Percentiles rank a stretch among this genome's conserved stretches.
These are phyloP conservation scores for Beris chalybata DNA, from an alignment of 2,888 invertebrate species.

Conservation along the genomic window DNA sequence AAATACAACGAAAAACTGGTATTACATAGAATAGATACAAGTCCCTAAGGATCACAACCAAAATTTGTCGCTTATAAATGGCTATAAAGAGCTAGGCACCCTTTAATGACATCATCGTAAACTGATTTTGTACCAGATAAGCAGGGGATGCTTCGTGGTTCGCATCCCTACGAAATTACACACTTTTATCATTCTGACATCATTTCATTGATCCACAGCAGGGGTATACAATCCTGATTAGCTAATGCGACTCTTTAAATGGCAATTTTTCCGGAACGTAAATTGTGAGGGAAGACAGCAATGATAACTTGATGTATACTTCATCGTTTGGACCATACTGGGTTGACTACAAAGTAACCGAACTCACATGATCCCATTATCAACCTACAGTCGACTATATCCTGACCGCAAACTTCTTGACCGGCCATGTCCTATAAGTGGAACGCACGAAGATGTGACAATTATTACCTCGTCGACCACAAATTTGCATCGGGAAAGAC, in stretches of 20 bases:
- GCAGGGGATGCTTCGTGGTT: constrained; percentile 11
- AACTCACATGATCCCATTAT: background rate
- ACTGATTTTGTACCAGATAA: constrained; percentile 29
- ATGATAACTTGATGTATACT: constrained; percentile 8
- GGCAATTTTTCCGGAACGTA: constrained; percentile 19
- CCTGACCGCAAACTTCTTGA: constrained; percentile 25
- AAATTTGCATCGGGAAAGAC: constrained; percentile 27
- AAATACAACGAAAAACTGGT: constrained; percentile 6
- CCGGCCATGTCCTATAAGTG: constrained; percentile 8
- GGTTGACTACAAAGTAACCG: constrained; percentile 2
- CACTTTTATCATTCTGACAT: constrained; percentile 29
- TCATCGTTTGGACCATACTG: constrained; percentile 23
- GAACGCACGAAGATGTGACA: constrained; percentile 20
- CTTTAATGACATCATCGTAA: constrained; percentile 29
- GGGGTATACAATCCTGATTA: constrained; percentile 27
- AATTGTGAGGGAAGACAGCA: background rate
- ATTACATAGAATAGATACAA: background rate
- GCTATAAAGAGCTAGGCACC: constrained; percentile 29
- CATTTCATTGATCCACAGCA: constrained; percentile 22
- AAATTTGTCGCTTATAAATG: constrained; percentile 26
- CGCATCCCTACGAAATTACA: constrained; percentile 16
- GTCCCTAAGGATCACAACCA: constrained; percentile 22
- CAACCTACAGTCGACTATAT: too few relatives aligned
- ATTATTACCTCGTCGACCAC: constrained; percentile 20
- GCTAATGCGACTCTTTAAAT: constrained; percentile 30